These are phyloP conservation scores for Oscheius sp. DNA, from an alignment of 1,140 invertebrate species.

Conservation along the genomic window DNA sequence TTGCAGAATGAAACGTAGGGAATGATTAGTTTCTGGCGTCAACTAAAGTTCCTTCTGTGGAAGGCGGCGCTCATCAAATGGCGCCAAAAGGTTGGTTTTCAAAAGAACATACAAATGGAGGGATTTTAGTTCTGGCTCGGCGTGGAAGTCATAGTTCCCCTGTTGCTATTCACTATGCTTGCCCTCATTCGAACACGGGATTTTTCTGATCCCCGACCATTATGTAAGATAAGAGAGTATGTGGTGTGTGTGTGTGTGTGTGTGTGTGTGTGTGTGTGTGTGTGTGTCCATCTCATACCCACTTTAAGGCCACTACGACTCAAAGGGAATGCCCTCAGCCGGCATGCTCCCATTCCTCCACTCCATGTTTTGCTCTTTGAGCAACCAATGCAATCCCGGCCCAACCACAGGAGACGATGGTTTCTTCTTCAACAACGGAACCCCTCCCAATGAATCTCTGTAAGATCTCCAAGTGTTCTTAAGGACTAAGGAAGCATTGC, in stretches of 20 bases:
- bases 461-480: slow-evolving; percentile 44
- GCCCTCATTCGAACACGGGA: slow-evolving; percentile 67
- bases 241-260: too few species aligned
- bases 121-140: slow-evolving; percentile 66
- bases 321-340: slow-evolving; percentile 68
- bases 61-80: slow-evolving; percentile 79
- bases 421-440: slow-evolving; percentile 50
- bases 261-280: too few species aligned
- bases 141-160: slow-evolving; percentile 72
- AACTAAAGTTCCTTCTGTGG: slow-evolving; percentile 72
- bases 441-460: slow-evolving; percentile 59
- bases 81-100: slow-evolving; percentile 68
- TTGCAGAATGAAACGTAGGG: too few species aligned
- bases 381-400: slow-evolving; percentile 66
- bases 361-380: slow-evolving; percentile 66
- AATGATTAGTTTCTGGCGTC: slow-evolving; percentile 51
- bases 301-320: slow-evolving; percentile 68
- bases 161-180: slow-evolving; percentile 72
- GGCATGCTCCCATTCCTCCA: slow-evolving; percentile 67
- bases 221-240: too few species aligned
- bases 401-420: slow-evolving; percentile 52
- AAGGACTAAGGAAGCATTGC: too few species aligned
- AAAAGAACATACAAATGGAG: background rate
- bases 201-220: slow-evolving; percentile 61
- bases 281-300: too few species aligned